phyloP scores from a whole-genome alignment of 2,113 vertebrate genomes.

The Barnardius zonarius region DNA sequence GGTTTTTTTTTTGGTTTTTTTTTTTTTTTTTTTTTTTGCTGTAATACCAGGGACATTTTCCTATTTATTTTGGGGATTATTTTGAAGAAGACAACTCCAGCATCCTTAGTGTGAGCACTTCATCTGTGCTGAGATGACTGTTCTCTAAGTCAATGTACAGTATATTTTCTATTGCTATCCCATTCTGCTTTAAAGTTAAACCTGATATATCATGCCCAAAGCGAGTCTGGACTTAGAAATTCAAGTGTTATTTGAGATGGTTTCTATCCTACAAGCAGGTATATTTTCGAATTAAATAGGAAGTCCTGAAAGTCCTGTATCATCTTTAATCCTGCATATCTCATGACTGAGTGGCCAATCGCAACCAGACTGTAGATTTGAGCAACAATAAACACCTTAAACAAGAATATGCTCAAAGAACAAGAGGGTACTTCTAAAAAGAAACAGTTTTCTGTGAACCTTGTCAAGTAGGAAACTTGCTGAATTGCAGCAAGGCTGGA shows the following conservation, averaged over 20 bases:
- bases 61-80: not conserved
- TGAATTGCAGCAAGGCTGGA: not conserved
- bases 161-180: not conserved
- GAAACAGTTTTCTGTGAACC: not conserved
- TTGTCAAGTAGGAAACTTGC: constrained; percentile 22
- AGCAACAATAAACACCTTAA: not conserved
- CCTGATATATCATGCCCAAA: not conserved
- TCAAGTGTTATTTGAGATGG: not conserved
- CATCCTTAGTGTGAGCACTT: not conserved
- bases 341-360: not conserved
- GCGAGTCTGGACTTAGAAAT: not conserved
- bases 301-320: not conserved
- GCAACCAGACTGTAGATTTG: constrained; percentile 3
- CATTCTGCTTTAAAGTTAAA: not conserved
- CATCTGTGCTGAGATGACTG: not conserved
- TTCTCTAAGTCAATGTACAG: not conserved
- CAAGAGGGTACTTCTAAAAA: not conserved
- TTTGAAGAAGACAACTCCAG: not conserved
- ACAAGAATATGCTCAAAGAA: not conserved
- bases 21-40: not conserved
- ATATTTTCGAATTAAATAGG: not conserved
- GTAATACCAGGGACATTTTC: not conserved
- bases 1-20: too few relatives aligned
- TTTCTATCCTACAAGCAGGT: not conserved
- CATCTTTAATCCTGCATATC: not conserved